These are phyloP conservation scores for Caenorhabditis tropicalis DNA, from an alignment of 1,140 invertebrate species.

Conservation along the genomic window DNA sequence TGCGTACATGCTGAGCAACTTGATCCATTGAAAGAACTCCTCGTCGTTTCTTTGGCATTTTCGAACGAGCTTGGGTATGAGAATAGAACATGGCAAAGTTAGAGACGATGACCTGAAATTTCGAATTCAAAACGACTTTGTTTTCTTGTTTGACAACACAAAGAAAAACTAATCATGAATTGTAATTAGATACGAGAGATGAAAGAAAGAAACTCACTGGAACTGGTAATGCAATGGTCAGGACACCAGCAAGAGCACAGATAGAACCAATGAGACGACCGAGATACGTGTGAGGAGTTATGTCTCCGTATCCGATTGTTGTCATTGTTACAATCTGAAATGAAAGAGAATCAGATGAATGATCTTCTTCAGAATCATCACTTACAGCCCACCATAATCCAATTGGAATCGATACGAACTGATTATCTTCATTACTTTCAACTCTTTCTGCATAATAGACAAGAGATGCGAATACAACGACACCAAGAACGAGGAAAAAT, in stretches of 20 bases:
- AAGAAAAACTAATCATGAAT: not conserved
- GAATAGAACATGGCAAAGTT: slow-evolving; percentile 99
- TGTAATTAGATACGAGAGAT: not conserved
- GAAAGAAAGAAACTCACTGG: slow-evolving; percentile 76
- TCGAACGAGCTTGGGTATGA: slow-evolving; percentile 83
- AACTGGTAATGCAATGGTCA: slow-evolving; percentile 89
- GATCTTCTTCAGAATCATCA: too few relatives aligned
- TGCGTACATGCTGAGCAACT: slow-evolving; percentile 30
- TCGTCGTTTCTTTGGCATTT: slow-evolving; percentile 71
- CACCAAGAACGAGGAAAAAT: slow-evolving; percentile 90
- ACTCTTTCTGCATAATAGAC: slow-evolving; percentile 96
- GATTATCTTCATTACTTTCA: slow-evolving; percentile 70
- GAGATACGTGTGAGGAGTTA: slow-evolving; percentile 76
- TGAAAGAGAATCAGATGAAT: too few relatives aligned
- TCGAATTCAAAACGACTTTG: slow-evolving; percentile 18
- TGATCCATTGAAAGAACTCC: slow-evolving; percentile 70
- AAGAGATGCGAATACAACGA: slow-evolving; percentile 93
- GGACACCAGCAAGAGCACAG: slow-evolving; percentile 86
- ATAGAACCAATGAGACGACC: slow-evolving; percentile 88
- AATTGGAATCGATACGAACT: slow-evolving; percentile 70
- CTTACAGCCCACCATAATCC: slow-evolving; percentile 76
- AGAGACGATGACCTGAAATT: slow-evolving; percentile 91
- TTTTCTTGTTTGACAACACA: not conserved
- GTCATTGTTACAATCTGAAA: slow-evolving; percentile 72
- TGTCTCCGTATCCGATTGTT: slow-evolving; percentile 83